Conservation (phyloP, 2,113 vertebrate species). For the Ctenodactylus gundi region DNA sequence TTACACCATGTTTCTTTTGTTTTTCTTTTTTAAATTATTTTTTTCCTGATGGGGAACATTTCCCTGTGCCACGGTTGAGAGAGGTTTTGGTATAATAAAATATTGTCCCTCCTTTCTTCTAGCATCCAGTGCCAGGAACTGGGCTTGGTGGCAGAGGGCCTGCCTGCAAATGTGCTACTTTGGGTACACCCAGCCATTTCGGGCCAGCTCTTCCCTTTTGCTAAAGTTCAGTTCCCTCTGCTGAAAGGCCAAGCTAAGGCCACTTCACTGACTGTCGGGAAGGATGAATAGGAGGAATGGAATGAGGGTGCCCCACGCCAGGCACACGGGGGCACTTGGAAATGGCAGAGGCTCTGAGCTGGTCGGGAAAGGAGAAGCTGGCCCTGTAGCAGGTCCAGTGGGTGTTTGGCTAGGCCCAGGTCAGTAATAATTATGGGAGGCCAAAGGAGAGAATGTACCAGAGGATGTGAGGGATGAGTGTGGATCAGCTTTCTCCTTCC, state of each 20-base stretch:
- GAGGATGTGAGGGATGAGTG: neutral
- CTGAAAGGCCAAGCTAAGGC: neutral
- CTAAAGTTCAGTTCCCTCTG: neutral
- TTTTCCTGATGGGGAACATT: neutral
- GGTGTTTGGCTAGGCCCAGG: neutral
- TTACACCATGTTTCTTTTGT: neutral
- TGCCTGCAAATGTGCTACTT: neutral
- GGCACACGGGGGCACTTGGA: neutral
- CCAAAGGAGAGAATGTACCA: neutral
- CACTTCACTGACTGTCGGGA: neutral
- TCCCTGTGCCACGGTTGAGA: neutral
- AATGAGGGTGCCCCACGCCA: neutral
- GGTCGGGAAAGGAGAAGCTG: neutral
- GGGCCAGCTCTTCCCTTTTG: neutral
- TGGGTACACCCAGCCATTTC: neutral
- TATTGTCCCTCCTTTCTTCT: neutral
- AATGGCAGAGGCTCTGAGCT: neutral
- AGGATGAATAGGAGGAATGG: neutral
- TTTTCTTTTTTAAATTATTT: no score
- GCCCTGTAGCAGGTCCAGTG: no score
- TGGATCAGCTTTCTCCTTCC: neutral
- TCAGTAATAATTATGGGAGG: neutral
- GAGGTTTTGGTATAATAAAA: neutral
- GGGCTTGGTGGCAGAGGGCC: neutral
- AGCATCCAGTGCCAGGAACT: neutral